Evolutionary conservation across 30 jellyfish, hydroid and myxozoan genomes (phyloP).

Genomic region (Clytia hemisphaerica): DNA sequence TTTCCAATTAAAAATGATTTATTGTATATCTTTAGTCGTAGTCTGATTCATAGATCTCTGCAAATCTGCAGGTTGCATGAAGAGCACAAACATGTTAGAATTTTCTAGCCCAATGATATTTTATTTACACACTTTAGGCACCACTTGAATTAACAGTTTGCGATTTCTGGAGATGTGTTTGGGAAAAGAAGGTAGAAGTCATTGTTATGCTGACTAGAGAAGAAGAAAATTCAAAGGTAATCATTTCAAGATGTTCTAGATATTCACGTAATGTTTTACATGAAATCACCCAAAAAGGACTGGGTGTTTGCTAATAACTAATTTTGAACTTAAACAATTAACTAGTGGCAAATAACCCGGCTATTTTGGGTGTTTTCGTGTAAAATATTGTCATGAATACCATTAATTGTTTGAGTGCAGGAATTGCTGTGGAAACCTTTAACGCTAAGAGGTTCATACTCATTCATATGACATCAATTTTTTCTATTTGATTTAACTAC

Average conservation of each 20-base stretch:
- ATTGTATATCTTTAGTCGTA: background rate
- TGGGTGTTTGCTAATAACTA: too few relatives aligned
- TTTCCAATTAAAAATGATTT: too few relatives aligned
- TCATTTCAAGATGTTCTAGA: too few relatives aligned
- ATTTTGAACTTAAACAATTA: too few relatives aligned
- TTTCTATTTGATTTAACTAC: background rate
- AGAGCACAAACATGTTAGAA: background rate
- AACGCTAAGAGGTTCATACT: background rate
- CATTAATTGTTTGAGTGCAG: background rate
- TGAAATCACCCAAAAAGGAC: too few relatives aligned
- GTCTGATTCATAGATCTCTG: background rate
- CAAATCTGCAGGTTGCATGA: background rate
- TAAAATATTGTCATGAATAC: background rate
- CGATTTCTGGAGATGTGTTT: constrained; percentile 88
- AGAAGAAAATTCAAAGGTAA: constrained; percentile 61
- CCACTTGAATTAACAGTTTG: constrained; percentile 63
- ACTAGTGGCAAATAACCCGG: too few relatives aligned
- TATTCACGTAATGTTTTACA: too few relatives aligned
- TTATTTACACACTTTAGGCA: constrained; percentile 26
- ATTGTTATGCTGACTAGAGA: constrained; percentile 63
- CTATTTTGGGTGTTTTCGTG: background rate
- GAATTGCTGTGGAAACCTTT: background rate
- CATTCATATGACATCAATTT: background rate
- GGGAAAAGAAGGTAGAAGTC: constrained; percentile 65
- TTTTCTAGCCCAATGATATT: background rate